Evolutionary conservation across 2,888 invertebrate species (phyloP).

Genomic region (Pardosa pseudoannulata): DNA sequence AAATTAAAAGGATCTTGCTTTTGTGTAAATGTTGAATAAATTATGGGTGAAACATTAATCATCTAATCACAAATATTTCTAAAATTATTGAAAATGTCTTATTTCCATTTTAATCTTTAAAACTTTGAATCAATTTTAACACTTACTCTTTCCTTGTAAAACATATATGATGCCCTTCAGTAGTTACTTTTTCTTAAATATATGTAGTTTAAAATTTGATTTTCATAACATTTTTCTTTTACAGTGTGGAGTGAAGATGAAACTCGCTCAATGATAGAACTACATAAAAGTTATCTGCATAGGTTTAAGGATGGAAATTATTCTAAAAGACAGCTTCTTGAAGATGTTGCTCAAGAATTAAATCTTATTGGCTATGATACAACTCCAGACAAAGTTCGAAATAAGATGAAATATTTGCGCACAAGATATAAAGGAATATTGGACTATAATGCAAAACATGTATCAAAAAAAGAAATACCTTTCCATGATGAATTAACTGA

Average conservation of each 20-base stretch:
- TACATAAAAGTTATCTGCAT: slow-evolving; percentile 49
- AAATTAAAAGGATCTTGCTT: too few relatives aligned
- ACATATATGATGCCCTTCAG: background rate
- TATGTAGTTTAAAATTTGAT: background rate
- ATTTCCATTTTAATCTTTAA: too few relatives aligned
- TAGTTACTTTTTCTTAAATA: background rate
- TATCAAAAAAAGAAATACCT: slow-evolving; percentile 36
- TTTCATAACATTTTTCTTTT: background rate
- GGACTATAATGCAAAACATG: slow-evolving; percentile 51
- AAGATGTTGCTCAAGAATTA: slow-evolving; percentile 48
- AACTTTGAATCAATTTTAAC: too few relatives aligned
- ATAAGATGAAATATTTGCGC: slow-evolving; percentile 55
- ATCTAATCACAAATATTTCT: too few relatives aligned
- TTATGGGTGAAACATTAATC: too few relatives aligned
- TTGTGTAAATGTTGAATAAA: too few relatives aligned
- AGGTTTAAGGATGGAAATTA: slow-evolving; percentile 47
- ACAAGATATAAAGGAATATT: slow-evolving; percentile 30
- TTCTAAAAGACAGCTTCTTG: slow-evolving; percentile 37
- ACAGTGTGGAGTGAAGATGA: slow-evolving; percentile 61
- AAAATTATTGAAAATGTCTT: too few relatives aligned
- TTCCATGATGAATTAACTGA: slow-evolving; percentile 46
- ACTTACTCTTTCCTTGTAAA: too few relatives aligned
- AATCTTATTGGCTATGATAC: slow-evolving; percentile 39
- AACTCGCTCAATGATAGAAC: slow-evolving; percentile 56
- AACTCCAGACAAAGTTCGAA: slow-evolving; percentile 43